A percentile compares a stretch with the other conserved stretches of the same genome.
Evolutionary conservation across 2,113 vertebrate genomes (phyloP).

Genomic region (Megalops atlanticus): DNA sequence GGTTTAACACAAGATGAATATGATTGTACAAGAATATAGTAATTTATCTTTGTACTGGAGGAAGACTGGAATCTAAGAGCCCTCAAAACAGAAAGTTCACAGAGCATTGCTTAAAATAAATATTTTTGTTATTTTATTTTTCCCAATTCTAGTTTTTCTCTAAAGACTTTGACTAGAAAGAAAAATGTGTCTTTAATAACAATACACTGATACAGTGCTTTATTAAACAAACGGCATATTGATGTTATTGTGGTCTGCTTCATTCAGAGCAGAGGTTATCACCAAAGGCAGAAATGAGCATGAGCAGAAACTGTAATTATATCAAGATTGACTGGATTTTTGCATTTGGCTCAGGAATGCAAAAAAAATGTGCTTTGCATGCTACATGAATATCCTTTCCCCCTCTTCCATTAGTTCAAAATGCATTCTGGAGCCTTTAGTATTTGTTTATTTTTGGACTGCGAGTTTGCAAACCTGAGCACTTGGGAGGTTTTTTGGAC

Average conservation of each 20-base stretch:
- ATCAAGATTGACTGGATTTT: no score
- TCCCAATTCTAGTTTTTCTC: no score
- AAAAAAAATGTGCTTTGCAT: no score
- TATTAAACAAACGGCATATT: background rate
- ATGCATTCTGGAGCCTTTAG: background rate
- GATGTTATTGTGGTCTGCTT: background rate
- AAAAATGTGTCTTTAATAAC: no score
- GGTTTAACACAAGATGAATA: no score
- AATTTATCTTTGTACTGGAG: background rate
- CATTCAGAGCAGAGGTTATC: no score
- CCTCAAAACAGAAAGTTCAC: background rate
- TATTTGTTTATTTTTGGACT: background rate
- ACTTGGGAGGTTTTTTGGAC: background rate
- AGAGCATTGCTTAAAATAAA: no score
- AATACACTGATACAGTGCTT: background rate
- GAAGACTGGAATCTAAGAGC: background rate
- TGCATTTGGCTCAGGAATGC: no score
- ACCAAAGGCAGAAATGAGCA: background rate
- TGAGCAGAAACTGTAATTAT: no score
- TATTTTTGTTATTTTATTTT: background rate
- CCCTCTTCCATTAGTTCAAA: background rate
- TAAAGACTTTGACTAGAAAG: no score
- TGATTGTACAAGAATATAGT: background rate
- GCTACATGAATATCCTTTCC: no score
- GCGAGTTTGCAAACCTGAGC: background rate